Evolutionary conservation across 2,797 vertebrate species (phyloP).

Genomic region (Rhadinocentrus ornatus): DNA sequence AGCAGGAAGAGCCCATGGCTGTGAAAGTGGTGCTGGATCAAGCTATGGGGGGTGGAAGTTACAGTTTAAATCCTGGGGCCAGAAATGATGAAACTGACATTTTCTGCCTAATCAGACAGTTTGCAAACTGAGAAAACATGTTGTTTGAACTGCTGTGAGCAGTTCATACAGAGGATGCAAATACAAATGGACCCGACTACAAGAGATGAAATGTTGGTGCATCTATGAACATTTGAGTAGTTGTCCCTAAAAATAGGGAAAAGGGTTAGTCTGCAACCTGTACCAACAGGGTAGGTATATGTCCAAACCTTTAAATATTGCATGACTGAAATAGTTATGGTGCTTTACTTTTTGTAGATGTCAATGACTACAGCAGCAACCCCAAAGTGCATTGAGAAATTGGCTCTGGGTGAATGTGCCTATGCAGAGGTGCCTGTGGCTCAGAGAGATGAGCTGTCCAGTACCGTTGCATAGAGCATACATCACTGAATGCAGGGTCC

Average conservation of each 20-base stretch:
- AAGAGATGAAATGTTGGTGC: slow-evolving; percentile 10
- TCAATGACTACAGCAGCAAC: slow-evolving; percentile 45
- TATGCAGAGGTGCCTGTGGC: slow-evolving; percentile 71
- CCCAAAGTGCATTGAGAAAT: slow-evolving; percentile 64
- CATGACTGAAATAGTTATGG: slow-evolving; percentile 42
- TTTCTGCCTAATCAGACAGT: slow-evolving; percentile 27
- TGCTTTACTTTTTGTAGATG: slow-evolving; percentile 42
- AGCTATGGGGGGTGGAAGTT: slow-evolving; percentile 36
- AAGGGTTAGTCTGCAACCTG: slow-evolving; percentile 31
- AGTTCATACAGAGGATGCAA: slow-evolving; percentile 13
- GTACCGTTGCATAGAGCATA: slow-evolving; percentile 69
- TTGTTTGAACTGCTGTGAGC: background rate
- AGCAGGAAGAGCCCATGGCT: slow-evolving; percentile 32
- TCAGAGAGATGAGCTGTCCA: slow-evolving; percentile 76
- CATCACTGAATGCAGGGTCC: slow-evolving; percentile 61
- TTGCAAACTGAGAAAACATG: slow-evolving; percentile 31
- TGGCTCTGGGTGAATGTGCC: slow-evolving; percentile 64
- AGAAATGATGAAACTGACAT: slow-evolving; percentile 2
- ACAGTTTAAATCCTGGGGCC: slow-evolving; percentile 16
- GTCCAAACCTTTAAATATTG: slow-evolving; percentile 19
- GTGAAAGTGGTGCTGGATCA: slow-evolving; percentile 18
- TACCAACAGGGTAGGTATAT: slow-evolving; percentile 18
- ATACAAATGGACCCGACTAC: slow-evolving; percentile 1
- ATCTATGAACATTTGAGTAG: slow-evolving; percentile 18
- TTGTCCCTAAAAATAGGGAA: slow-evolving; percentile 18